Evolutionary conservation across 2,113 vertebrate genomes (phyloP).

Genomic region (Lepisosteus oculatus): DNA sequence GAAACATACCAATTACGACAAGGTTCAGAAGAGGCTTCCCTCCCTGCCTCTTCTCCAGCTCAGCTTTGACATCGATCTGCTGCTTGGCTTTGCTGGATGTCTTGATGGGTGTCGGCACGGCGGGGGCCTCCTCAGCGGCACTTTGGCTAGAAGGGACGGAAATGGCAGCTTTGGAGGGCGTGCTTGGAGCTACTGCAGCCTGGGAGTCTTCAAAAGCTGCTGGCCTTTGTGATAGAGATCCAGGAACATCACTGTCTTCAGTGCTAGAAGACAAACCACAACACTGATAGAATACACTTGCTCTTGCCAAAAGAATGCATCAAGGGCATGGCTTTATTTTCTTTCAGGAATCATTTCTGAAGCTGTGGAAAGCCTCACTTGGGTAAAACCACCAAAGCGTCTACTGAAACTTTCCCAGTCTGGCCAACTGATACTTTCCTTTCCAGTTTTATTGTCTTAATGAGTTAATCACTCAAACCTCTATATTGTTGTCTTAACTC

Average conservation of each 20-base stretch:
- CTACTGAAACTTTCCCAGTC: too few relatives aligned
- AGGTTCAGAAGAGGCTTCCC: slow-evolving; percentile 92
- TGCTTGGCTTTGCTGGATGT: slow-evolving; percentile 77
- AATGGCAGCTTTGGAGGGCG: slow-evolving; percentile 53
- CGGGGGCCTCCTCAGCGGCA: slow-evolving; percentile 63
- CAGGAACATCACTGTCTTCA: slow-evolving; percentile 72
- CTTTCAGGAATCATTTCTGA: too few relatives aligned
- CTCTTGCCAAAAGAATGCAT: too few relatives aligned
- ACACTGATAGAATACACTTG: not conserved
- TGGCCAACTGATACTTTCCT: too few relatives aligned
- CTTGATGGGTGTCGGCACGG: slow-evolving; percentile 60
- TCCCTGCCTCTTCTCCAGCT: slow-evolving; percentile 92
- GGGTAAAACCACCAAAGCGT: too few relatives aligned
- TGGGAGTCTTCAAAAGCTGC: slow-evolving; percentile 56
- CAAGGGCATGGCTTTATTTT: too few relatives aligned
- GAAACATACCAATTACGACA: slow-evolving; percentile 87
- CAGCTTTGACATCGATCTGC: slow-evolving; percentile 82
- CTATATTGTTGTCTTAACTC: too few relatives aligned
- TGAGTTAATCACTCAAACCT: too few relatives aligned
- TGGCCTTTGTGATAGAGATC: slow-evolving; percentile 56
- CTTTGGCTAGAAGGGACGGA: slow-evolving; percentile 41
- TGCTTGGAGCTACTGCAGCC: slow-evolving; percentile 44
- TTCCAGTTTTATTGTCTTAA: too few relatives aligned
- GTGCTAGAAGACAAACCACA: slow-evolving; percentile 35
- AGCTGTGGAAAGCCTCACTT: too few relatives aligned